phyloP scores from a whole-genome alignment of 2,113 vertebrate genomes.

The Mustela lutreola region DNA sequence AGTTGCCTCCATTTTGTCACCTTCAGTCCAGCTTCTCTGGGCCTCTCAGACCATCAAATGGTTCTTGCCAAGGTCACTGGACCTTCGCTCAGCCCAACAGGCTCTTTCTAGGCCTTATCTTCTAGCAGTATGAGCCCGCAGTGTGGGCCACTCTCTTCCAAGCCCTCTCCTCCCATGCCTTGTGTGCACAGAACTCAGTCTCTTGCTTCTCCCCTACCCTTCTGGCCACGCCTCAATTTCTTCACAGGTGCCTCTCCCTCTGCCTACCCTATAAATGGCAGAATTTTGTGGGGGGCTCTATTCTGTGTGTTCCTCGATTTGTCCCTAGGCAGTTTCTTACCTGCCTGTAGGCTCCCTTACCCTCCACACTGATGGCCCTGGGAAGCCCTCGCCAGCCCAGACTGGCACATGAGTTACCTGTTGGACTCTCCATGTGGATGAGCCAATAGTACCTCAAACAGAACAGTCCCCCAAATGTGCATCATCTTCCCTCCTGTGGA shows the following conservation, averaged over 20 bases:
- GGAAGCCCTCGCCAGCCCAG: not conserved
- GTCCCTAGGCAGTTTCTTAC: not conserved
- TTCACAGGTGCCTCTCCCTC: not conserved
- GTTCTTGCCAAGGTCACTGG: not conserved
- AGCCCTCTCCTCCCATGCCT: not conserved
- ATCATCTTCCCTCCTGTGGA: not conserved
- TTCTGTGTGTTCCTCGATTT: not conserved
- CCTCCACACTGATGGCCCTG: not conserved
- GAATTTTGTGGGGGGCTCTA: not conserved
- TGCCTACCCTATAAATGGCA: not conserved
- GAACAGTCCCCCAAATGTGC: not conserved
- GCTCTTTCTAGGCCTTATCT: not conserved
- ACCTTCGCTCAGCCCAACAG: not conserved
- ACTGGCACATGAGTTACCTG: not conserved
- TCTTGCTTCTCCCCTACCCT: not conserved
- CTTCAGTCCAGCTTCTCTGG: not conserved
- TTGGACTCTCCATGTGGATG: not conserved
- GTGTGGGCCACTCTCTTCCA: not conserved
- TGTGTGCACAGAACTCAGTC: not conserved
- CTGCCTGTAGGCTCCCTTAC: not conserved
- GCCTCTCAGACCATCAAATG: not conserved
- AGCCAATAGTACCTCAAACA: not conserved
- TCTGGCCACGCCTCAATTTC: not conserved
- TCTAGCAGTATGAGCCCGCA: not conserved
- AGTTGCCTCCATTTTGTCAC: not conserved